Base-by-base conservation (phyloP, 2,888 invertebrate genomes). In the Lochmaea capreae region DNA sequence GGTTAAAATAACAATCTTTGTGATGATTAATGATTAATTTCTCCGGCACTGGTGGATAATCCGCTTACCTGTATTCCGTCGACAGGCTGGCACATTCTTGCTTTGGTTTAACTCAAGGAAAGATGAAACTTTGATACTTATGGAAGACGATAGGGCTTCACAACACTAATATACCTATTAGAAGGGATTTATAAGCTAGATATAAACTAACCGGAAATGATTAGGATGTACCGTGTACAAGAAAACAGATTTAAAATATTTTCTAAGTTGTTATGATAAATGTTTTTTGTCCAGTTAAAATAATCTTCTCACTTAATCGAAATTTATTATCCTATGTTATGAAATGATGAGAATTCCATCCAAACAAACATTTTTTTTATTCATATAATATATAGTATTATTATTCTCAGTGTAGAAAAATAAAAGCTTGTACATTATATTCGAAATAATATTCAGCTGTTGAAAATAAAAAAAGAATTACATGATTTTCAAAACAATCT, bases 11-110 rank as follows among this genome's bases (percentile, higher is more conserved):
- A 14, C 16, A 62, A 16, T 54, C 18, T 54, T 8, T 18, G 9
- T 18, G 9, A n/a, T 49, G 4, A 54, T 54, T 16, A 43, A 8
- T 43, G 11, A 11, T 43, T 5, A 43, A 2, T 16, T 18, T 54
- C 52, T 66, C 72, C 74, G 74, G 76, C 77, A 79, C 80, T 78
- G 78, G 71, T 62, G 79, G 81, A 82, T 82, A 81, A 82, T 81
- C 81, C 80, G 76, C 80, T 81, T 81, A 81, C 76, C 74, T 72
- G 73, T 79, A 80, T 74, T 72, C 77, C 72, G 81, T 77, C 76
- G 77, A 79, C 78, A 73, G 78, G 74, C 76, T 76, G 72, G 74
- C 78, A 78, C 79, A 79, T 81, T 80, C 79, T 80, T 80, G 73
- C 66, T 75, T 74, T 67, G 71, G 75, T 74, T 78, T 79, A 74